Percentiles rank a stretch among this genome's conserved stretches.
Conservation (phyloP, 1,140 invertebrate genomes). For the Lethocerus indicus region DNA sequence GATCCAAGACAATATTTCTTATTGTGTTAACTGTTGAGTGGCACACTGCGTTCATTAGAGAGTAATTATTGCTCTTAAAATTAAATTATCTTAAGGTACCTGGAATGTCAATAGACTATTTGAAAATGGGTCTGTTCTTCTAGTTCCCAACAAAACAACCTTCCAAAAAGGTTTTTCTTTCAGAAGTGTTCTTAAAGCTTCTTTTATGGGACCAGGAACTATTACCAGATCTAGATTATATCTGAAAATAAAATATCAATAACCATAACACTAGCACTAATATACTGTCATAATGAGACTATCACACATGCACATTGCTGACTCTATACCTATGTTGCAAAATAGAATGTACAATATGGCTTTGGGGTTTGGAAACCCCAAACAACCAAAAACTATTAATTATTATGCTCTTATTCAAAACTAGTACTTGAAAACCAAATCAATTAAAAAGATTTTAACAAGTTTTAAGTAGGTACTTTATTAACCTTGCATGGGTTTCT, state of each 20-base stretch:
- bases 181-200: slow-evolving; percentile 41
- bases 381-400: background rate
- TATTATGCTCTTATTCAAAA: background rate
- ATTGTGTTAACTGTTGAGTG: background rate
- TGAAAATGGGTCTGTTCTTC: slow-evolving; percentile 67
- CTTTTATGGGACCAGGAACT: slow-evolving; percentile 53
- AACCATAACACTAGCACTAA: background rate
- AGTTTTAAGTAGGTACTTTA: background rate
- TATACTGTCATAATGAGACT: background rate
- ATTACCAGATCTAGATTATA: slow-evolving; percentile 57
- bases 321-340: background rate
- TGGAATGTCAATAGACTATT: slow-evolving; percentile 44
- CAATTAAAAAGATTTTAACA: background rate
- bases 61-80: no score
- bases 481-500: slow-evolving; percentile 36
- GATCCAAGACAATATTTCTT: background rate
- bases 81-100: slow-evolving; percentile 27
- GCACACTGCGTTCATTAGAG: background rate
- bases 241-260: slow-evolving; percentile 21
- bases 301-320: background rate
- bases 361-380: background rate
- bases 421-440: background rate
- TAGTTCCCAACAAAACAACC: slow-evolving; percentile 75
- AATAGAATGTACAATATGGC: background rate
- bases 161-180: slow-evolving; percentile 32